Conservation (phyloP, 2,888 invertebrate species). For the Kryphioiulus occultus region DNA sequence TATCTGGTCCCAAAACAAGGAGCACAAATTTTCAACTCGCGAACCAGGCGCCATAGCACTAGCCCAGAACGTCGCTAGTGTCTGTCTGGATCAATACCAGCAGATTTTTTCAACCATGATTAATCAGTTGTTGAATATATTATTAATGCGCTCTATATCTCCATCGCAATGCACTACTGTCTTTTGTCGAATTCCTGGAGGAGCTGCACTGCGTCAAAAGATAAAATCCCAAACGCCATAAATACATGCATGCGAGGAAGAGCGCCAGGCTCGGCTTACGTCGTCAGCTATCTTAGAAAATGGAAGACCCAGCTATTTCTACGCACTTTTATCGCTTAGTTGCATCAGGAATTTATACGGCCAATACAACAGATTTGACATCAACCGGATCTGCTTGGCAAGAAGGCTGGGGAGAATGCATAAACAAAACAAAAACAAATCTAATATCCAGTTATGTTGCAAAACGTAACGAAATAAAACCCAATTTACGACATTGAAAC, state of each 20-base stretch:
- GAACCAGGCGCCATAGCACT: background rate
- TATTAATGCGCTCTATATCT: conserved; percentile 16
- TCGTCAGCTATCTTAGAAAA: conserved; percentile 16
- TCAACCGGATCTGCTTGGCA: conserved; percentile 21
- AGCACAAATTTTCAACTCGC: background rate
- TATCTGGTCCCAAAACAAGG: background rate
- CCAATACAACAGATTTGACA: conserved; percentile 38
- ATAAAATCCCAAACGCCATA: conserved; percentile 16
- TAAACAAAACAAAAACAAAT: conserved; percentile 35
- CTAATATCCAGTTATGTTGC: conserved; percentile 37
- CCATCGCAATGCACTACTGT: conserved; percentile 21
- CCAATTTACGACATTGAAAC: conserved; percentile 28
- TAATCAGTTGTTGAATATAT: conserved; percentile 40
- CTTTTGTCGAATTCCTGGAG: conserved; percentile 35
- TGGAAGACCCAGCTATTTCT: background rate
- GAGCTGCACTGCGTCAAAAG: conserved; percentile 39
- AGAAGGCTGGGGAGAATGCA: conserved; percentile 2
- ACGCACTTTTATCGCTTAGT: conserved; percentile 37
- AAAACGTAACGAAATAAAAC: conserved; percentile 27
- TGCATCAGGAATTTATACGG: conserved; percentile 38
- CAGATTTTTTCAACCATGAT: conserved; percentile 27
- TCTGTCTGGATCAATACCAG: background rate
- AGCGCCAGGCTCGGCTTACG: background rate
- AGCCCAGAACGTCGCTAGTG: background rate
- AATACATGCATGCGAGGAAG: background rate